Percentiles rank a stretch among this genome's conserved stretches.
Evolutionary conservation across 2,888 invertebrate genomes (phyloP).

Genomic region (Ptychoptera contaminata): DNA sequence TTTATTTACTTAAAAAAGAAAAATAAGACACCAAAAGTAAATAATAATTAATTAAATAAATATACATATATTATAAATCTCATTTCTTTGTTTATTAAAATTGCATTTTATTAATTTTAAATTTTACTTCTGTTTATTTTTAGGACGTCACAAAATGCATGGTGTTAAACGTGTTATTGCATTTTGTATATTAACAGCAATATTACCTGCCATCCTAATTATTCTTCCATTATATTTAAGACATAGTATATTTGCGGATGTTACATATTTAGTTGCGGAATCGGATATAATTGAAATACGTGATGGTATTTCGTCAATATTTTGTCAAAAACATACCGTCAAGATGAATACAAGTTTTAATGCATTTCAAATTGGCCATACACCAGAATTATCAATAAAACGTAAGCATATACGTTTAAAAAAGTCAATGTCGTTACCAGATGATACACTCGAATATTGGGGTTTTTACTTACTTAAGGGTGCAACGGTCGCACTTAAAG

Average conservation of each 20-base stretch:
- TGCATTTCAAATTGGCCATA: conserved; percentile 56
- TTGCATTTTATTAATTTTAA: too few species aligned
- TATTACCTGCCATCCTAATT: conserved; percentile 59
- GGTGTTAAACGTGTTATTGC: conserved; percentile 61
- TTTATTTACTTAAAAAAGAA: too few species aligned
- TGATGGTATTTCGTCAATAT: conserved; percentile 67
- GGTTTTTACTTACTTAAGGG: conserved; percentile 70
- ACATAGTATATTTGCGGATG: conserved; percentile 60
- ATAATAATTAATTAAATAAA: too few species aligned
- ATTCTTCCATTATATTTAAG: conserved; percentile 62
- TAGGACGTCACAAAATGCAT: conserved; percentile 42
- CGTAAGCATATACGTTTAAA: conserved; percentile 60
- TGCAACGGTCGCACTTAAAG: conserved; percentile 58
- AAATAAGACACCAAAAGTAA: too few species aligned
- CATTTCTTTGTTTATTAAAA: too few species aligned
- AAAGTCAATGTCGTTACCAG: conserved; percentile 68
- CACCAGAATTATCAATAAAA: conserved; percentile 50
- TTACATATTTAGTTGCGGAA: conserved; percentile 62
- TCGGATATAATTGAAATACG: conserved; percentile 72
- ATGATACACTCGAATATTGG: conserved; percentile 79
- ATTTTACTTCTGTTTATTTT: too few species aligned
- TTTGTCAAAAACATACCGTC: conserved; percentile 63
- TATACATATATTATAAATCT: too few species aligned
- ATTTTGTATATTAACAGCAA: conserved; percentile 60
- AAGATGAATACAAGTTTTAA: conserved; percentile 56